These are phyloP conservation scores for Pomatostomus ruficeps DNA, from an alignment of 2,113 vertebrate species.

Conservation along the genomic window DNA sequence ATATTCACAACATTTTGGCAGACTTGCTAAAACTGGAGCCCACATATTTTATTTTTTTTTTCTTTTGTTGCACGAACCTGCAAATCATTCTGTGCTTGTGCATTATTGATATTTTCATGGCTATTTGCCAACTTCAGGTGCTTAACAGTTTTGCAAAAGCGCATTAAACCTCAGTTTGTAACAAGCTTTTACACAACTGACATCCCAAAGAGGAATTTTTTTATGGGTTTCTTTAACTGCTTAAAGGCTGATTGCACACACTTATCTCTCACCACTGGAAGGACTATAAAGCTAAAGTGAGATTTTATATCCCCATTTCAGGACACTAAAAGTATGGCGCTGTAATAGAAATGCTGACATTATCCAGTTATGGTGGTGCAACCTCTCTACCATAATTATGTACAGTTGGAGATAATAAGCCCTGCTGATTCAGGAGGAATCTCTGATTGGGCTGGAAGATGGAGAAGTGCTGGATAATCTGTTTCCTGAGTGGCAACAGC, in stretches of 20 bases:
- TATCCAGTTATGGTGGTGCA: conserved; percentile 6
- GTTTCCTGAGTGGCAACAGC: conserved; percentile 27
- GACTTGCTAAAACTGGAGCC: not conserved
- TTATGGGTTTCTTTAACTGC: not conserved
- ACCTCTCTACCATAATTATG: not conserved
- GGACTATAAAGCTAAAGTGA: conserved; percentile 5
- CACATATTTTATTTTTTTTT: not conserved
- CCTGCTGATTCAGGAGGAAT: conserved; percentile 41
- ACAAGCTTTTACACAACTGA: not conserved
- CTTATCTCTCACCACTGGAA: not conserved
- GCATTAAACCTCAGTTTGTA: not conserved
- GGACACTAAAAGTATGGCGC: not conserved
- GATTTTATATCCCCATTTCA: conserved; percentile 18
- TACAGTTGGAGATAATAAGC: conserved; percentile 23
- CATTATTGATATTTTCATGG: not conserved
- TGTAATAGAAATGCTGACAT: not conserved
- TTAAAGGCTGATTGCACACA: not conserved
- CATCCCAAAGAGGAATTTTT: not conserved
- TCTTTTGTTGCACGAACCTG: not conserved
- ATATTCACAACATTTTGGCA: not conserved
- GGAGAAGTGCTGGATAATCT: conserved; percentile 22
- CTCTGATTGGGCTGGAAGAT: conserved; percentile 29
- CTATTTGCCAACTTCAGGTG: not conserved
- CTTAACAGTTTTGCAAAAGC: not conserved
- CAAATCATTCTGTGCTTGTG: not conserved